Percentiles rank a stretch among this genome's conserved stretches.
Conservation (phyloP, 2,888 invertebrate genomes). For the Nomada fucata region DNA sequence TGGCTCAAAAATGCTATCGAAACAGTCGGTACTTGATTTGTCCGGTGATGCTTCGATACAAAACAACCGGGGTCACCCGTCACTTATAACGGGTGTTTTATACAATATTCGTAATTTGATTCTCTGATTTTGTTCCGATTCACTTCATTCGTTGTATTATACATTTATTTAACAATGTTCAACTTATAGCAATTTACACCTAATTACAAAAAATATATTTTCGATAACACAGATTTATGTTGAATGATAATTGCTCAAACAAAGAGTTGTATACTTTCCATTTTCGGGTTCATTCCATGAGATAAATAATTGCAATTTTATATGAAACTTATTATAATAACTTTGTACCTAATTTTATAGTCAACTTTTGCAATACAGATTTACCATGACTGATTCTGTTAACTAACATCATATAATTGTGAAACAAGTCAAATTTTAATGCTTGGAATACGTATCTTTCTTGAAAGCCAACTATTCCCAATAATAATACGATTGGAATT, state of each 20-base stretch:
- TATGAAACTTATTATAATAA: not conserved
- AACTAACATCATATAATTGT: not conserved
- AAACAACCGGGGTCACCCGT: constrained; percentile 74
- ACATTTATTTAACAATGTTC: not conserved
- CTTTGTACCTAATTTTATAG: not conserved
- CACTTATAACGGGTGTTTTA: constrained; percentile 58
- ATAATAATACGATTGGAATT: constrained; percentile 12
- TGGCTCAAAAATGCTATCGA: constrained; percentile 18
- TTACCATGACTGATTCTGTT: not conserved
- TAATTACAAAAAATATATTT: not conserved
- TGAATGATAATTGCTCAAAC: not conserved
- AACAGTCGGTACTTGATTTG: constrained; percentile 49
- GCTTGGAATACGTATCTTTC: not conserved
- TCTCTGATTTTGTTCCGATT: not conserved
- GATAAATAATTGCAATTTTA: constrained; percentile 14
- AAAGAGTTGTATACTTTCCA: constrained; percentile 3
- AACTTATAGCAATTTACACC: not conserved
- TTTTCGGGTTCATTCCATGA: not conserved
- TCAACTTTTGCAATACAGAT: not conserved
- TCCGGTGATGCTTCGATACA: constrained; percentile 61
- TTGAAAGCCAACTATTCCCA: constrained; percentile 9
- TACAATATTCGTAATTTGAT: constrained; percentile 21
- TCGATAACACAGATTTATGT: constrained; percentile 3
- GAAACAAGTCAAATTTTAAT: not conserved
- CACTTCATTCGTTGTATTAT: not conserved